A percentile compares a stretch with the other conserved stretches of the same genome.
Evolutionary conservation across 2,888 invertebrate species (phyloP).

Genomic region (Isotomurus palustris): DNA sequence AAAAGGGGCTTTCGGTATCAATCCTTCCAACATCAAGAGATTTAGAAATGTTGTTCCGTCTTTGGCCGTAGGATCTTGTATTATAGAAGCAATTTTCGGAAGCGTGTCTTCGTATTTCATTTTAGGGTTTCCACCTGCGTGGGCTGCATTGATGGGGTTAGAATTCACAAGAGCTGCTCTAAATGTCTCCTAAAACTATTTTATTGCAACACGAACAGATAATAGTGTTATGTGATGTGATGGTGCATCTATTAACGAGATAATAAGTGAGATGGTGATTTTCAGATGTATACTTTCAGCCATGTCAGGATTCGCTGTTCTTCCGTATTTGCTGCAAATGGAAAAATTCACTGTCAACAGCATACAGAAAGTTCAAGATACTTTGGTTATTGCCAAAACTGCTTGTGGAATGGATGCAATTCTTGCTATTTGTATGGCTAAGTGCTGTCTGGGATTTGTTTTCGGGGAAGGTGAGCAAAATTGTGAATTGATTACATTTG

Average conservation of each 20-base stretch:
- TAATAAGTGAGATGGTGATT: too few species aligned
- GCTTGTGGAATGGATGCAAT: constrained; percentile 44
- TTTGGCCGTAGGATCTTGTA: constrained; percentile 31
- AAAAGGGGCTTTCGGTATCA: constrained; percentile 39
- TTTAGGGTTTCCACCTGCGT: constrained; percentile 31
- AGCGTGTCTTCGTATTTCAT: constrained; percentile 27
- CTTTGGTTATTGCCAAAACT: constrained; percentile 29
- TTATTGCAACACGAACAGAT: too few species aligned
- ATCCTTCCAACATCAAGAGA: constrained; percentile 32
- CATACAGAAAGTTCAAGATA: neutral
- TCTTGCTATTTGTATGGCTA: constrained; percentile 40
- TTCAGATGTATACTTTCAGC: constrained; percentile 39
- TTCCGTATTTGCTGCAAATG: constrained; percentile 27
- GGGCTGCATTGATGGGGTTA: constrained; percentile 40
- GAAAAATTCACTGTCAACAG: constrained; percentile 14
- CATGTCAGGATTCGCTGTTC: constrained; percentile 32
- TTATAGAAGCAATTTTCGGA: constrained; percentile 35
- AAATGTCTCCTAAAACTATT: neutral
- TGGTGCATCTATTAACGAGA: too few species aligned
- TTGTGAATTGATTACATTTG: too few species aligned
- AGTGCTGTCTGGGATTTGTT: constrained; percentile 37
- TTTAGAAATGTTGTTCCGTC: constrained; percentile 31
- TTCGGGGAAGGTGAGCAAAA: constrained; percentile 31
- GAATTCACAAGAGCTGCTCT: neutral
- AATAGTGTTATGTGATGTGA: too few species aligned